A percentile compares a stretch with the other conserved stretches of the same genome.
Evolutionary conservation across 2,888 invertebrate genomes (phyloP).

Genomic region (Epistrophe grossulariae): DNA sequence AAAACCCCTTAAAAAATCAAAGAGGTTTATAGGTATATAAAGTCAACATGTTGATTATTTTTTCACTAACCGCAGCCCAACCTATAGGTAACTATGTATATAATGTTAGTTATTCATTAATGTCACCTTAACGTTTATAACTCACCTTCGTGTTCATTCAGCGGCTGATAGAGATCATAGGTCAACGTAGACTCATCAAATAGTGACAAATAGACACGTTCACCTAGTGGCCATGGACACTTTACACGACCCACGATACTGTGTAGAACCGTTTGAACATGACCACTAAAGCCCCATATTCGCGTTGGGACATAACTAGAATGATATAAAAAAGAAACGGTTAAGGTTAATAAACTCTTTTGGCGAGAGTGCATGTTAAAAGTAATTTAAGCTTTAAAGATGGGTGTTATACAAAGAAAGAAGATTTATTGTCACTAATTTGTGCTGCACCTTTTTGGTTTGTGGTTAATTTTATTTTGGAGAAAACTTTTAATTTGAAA

Average conservation of each 20-base stretch:
- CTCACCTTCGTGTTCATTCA: slow-evolving; percentile 89
- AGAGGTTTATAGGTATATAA: background rate
- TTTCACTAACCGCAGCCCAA: background rate
- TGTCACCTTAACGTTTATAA: slow-evolving; percentile 27
- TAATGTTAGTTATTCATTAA: background rate
- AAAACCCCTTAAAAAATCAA: background rate
- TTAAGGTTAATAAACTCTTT: slow-evolving; percentile 22
- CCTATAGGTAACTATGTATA: too few species aligned
- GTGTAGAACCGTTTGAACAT: slow-evolving; percentile 96
- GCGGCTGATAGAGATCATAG: slow-evolving; percentile 95
- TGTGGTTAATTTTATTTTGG: background rate
- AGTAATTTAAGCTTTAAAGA: background rate
- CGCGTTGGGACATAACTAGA: slow-evolving; percentile 94
- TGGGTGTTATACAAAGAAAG: background rate
- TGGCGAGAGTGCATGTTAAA: background rate
- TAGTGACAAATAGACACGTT: slow-evolving; percentile 90
- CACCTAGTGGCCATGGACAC: slow-evolving; percentile 95
- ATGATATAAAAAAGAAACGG: slow-evolving; percentile 75
- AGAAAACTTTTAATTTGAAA: background rate
- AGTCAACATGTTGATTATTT: slow-evolving; percentile 13
- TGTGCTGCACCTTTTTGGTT: background rate
- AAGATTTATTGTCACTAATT: slow-evolving; percentile 5
- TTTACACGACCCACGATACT: slow-evolving; percentile 94
- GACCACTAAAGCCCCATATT: slow-evolving; percentile 97
- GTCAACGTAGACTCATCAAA: slow-evolving; percentile 95